Evolutionary conservation across 2,888 invertebrate genomes (phyloP).

Genomic region (Dascillus cervinus): DNA sequence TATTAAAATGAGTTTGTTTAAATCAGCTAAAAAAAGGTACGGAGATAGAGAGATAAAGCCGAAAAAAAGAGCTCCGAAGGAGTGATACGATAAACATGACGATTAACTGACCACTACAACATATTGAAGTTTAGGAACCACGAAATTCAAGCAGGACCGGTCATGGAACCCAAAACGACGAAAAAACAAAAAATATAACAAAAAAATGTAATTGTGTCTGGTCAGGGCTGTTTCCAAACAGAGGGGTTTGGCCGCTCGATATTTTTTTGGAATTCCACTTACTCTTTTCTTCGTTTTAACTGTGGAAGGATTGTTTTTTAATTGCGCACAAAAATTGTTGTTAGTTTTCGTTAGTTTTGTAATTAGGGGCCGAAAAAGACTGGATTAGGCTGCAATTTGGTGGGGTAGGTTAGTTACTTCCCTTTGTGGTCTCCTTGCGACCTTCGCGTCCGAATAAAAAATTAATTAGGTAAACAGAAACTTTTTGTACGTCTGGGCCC

Average conservation of each 20-base stretch:
- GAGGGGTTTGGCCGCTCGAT: conserved; percentile 1
- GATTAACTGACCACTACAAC: conserved; percentile 42
- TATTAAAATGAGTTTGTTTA: too few species aligned
- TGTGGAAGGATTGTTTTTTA: too few species aligned
- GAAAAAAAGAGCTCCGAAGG: too few species aligned
- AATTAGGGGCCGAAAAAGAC: not conserved
- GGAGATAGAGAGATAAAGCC: too few species aligned
- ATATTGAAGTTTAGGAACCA: conserved; percentile 38
- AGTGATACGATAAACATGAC: too few species aligned
- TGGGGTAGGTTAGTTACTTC: conserved; percentile 12
- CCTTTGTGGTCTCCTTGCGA: not conserved
- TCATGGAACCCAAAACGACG: conserved; percentile 31
- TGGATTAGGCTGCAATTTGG: not conserved
- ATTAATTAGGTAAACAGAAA: conserved; percentile 1
- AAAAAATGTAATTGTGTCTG: conserved; percentile 38
- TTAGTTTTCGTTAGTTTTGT: too few species aligned
- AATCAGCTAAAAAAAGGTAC: too few species aligned
- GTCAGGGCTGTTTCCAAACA: conserved; percentile 32
- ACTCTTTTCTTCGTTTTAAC: too few species aligned
- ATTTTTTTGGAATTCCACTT: conserved; percentile 9
- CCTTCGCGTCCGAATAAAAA: conserved; percentile 4
- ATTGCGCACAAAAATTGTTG: too few species aligned
- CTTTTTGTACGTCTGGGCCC: conserved; percentile 1
- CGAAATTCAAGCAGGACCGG: conserved; percentile 28
- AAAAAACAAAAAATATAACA: conserved; percentile 19